These are phyloP conservation scores for Helicoverpa assulta DNA, from an alignment of 2,888 invertebrate genomes.

Conservation along the genomic window DNA sequence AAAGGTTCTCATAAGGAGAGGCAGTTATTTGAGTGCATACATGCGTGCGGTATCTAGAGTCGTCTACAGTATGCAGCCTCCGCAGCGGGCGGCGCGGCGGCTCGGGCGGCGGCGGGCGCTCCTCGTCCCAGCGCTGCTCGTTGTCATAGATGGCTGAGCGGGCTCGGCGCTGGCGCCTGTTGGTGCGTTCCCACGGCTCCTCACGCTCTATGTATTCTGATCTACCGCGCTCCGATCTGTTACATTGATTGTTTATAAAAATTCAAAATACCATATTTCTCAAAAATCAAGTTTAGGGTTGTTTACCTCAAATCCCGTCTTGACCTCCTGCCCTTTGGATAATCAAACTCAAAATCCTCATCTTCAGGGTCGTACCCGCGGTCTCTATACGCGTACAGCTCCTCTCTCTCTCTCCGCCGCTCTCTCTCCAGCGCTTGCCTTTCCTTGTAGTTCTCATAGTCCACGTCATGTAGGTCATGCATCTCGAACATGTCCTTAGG, in stretches of 20 bases:
- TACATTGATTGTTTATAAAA: neutral
- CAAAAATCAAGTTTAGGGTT: neutral
- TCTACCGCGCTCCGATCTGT: constrained; percentile 76
- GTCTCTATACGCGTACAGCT: constrained; percentile 72
- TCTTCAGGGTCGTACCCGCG: constrained; percentile 85
- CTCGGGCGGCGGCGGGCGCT: constrained; percentile 60
- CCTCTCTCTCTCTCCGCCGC: constrained; percentile 71
- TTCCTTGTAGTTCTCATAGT: constrained; percentile 88
- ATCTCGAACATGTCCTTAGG: constrained; percentile 83
- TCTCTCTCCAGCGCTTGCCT: constrained; percentile 79
- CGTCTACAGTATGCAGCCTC: constrained; percentile 80
- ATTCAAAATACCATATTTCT: neutral
- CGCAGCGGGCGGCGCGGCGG: constrained; percentile 68
- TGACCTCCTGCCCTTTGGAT: constrained; percentile 71
- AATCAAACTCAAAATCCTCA: constrained; percentile 83
- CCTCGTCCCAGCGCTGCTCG: constrained; percentile 73
- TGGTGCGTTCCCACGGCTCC: constrained; percentile 68
- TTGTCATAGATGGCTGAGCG: constrained; percentile 79
- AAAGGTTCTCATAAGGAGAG: too few relatives aligned
- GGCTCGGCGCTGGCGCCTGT: constrained; percentile 77
- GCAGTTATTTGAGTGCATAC: constrained; percentile 16
- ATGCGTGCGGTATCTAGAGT: constrained; percentile 60
- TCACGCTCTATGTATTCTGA: constrained; percentile 81
- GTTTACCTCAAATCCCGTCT: constrained; percentile 71
- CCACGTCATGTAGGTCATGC: constrained; percentile 85